These are phyloP conservation scores for Malurus alboscapulatus DNA, from an alignment of 2,113 vertebrate genomes.

Conservation along the genomic window DNA sequence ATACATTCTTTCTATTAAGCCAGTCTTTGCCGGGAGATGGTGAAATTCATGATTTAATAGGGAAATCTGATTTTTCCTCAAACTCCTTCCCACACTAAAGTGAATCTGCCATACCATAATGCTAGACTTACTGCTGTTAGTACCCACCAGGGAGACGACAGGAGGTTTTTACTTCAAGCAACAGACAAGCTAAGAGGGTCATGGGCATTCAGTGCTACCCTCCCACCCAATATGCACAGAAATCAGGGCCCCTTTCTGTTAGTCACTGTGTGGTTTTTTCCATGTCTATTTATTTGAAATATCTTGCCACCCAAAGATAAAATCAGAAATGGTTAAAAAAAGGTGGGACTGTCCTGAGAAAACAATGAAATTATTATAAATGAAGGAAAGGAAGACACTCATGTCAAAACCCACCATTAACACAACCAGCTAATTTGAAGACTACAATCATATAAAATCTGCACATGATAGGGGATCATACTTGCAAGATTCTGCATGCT, in stretches of 20 bases:
- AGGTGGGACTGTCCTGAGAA: background rate
- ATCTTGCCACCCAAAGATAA: background rate
- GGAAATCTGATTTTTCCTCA: background rate
- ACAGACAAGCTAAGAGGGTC: background rate
- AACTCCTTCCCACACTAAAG: background rate
- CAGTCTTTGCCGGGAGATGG: background rate
- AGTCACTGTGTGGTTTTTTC: background rate
- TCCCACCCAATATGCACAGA: background rate
- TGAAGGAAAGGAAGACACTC: rapidly evolving
- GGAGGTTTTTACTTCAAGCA: background rate
- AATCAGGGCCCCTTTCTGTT: background rate
- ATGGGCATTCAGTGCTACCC: background rate
- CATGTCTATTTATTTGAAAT: background rate
- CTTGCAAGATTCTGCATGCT: background rate
- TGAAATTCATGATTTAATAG: background rate
- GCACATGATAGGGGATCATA: rapidly evolving
- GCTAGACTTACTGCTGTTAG: background rate
- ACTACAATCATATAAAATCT: background rate
- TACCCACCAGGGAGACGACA: background rate
- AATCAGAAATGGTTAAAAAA: background rate
- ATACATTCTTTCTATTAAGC: background rate
- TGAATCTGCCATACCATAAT: background rate
- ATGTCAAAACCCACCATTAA: background rate
- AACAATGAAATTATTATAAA: background rate
- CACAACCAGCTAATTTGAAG: background rate